These are phyloP conservation scores for Myotis davidii DNA, from an alignment of 2,113 vertebrate species.

Conservation along the genomic window DNA sequence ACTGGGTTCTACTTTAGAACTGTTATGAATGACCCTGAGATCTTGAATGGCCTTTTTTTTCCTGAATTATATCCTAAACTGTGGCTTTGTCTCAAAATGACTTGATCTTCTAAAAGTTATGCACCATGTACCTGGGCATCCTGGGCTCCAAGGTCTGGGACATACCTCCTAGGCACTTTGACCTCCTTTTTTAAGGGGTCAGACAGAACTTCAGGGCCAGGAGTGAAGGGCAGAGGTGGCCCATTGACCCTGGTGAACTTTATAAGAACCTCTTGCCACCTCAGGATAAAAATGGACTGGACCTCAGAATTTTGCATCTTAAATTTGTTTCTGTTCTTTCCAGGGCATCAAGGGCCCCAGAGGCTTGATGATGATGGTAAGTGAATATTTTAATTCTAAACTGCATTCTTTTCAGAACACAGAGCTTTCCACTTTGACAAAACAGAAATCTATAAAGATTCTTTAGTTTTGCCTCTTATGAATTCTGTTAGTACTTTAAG, in stretches of 20 bases:
- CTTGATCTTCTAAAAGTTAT: not conserved
- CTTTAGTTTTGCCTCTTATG: conserved; percentile 21
- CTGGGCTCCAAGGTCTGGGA: not conserved
- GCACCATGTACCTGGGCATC: not conserved
- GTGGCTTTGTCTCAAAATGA: not conserved
- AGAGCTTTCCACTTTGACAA: not conserved
- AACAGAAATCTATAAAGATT: not conserved
- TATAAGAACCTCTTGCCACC: not conserved
- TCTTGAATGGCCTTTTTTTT: not conserved
- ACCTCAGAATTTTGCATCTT: conserved; percentile 30
- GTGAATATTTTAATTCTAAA: conserved; percentile 74
- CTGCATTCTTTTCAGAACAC: not conserved
- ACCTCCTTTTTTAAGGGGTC: not conserved
- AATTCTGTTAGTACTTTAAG: not conserved
- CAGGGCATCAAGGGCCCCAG: conserved; percentile 89
- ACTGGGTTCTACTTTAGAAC: not conserved
- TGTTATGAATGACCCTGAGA: not conserved
- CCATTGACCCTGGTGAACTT: not conserved
- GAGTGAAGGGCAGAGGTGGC: not conserved
- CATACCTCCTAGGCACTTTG: not conserved
- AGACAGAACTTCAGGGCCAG: not conserved
- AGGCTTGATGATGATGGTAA: conserved; percentile 84
- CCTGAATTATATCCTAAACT: not conserved
- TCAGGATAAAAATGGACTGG: not conserved
- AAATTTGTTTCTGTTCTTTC: conserved; percentile 58